phyloP scores from a whole-genome alignment of 2,888 invertebrate species.

The Mesochorus sp. region DNA sequence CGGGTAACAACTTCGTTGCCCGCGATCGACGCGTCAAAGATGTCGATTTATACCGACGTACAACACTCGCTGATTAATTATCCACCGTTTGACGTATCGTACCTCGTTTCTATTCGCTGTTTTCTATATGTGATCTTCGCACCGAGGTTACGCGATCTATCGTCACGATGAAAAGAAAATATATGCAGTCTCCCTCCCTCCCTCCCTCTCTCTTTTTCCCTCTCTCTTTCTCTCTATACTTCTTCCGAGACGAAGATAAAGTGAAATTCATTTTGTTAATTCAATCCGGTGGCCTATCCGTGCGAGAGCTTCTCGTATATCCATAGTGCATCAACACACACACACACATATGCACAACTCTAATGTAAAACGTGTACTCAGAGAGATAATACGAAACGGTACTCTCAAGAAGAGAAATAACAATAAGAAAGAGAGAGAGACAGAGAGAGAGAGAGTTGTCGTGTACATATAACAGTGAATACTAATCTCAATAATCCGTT shows the following conservation, averaged over 20 bases:
- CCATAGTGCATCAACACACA: constrained; percentile 8
- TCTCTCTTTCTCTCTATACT: no score
- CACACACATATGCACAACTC: background rate
- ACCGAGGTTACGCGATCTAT: background rate
- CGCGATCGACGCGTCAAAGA: no score
- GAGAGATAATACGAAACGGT: constrained; percentile 44
- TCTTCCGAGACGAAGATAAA: constrained; percentile 49
- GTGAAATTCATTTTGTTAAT: constrained; percentile 52
- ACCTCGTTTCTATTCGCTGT: constrained; percentile 58
- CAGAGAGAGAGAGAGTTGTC: constrained; percentile 9
- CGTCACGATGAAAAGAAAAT: constrained; percentile 52
- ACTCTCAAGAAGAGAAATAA: constrained; percentile 10
- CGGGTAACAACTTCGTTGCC: no score
- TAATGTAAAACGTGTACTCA: background rate
- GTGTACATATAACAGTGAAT: constrained; percentile 40
- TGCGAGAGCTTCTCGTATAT: constrained; percentile 18
- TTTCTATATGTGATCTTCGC: constrained; percentile 40
- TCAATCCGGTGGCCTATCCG: constrained; percentile 46
- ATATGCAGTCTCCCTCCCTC: no score
- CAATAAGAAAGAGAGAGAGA: background rate
- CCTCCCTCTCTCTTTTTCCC: no score
- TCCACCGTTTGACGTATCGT: constrained; percentile 74
- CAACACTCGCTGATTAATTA: constrained; percentile 73
- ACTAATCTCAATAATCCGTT: constrained; percentile 60
- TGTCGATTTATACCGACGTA: no score